Conservation (phyloP, 2,113 vertebrate species). For the Xenus cinereus region DNA sequence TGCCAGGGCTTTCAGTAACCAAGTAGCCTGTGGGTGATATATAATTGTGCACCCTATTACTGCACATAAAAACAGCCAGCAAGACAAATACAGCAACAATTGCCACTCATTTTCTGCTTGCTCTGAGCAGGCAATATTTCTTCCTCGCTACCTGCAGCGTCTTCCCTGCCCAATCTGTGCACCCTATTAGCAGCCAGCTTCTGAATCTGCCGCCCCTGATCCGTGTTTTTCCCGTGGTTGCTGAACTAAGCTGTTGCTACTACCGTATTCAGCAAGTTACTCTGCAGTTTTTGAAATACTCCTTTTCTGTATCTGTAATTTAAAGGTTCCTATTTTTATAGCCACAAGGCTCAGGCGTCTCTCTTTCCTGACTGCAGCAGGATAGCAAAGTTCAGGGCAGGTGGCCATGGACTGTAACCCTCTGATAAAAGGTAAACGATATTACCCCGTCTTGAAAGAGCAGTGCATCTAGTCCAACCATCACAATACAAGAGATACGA, state of each 20-base stretch:
- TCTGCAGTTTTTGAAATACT: background rate
- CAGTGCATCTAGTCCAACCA: background rate
- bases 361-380: background rate
- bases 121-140: background rate
- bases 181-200: background rate
- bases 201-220: background rate
- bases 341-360: background rate
- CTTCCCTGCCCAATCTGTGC: background rate
- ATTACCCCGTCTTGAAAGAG: background rate
- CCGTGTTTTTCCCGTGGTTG: background rate
- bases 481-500: background rate
- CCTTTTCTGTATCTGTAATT: background rate
- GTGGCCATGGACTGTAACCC: background rate
- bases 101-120: background rate
- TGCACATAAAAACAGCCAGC: background rate
- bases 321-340: background rate
- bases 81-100: background rate
- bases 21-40: accelerated
- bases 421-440: background rate
- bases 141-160: background rate
- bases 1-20: background rate
- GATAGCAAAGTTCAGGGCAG: background rate
- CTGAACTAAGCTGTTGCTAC: background rate
- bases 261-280: background rate
- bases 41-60: too few relatives aligned